Evolutionary conservation across 2,888 invertebrate genomes (phyloP), one percentile per base, ranked within the genome.

Genomic region (Meteorus cinctellus): DNA sequence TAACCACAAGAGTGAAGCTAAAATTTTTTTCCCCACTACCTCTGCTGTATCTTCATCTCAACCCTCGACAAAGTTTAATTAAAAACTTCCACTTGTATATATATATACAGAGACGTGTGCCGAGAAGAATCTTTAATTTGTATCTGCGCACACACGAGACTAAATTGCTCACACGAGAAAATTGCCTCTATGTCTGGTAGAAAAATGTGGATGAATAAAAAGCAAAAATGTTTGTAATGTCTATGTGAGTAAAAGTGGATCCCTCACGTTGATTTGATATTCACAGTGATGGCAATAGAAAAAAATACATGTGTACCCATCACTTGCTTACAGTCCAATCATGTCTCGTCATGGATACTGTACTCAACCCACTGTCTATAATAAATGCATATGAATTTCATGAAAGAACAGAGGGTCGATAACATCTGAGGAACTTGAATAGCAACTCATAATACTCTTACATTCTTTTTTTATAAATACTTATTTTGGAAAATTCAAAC

Each of bases 11-110:
- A 24, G 19, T 55, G 10, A 1, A 55, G n/a, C 10, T 19, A 24
- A 55, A 4, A 55, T 55, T 55, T 55, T 55, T 55, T 10, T 19
- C n/a, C 10, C n/a, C 6, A 1, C n/a, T 48, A 16, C n/a, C 48
- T 48, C 48, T 41, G 41, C 41, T 41, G 41, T 41, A 12, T 48
- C 48, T 48, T n/a, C 8, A 8, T 55, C 19, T 55, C 19, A 55
- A 55, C 55, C n/a, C 19, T 55, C 19, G n/a, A 55, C 19, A 19
- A 55, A 19, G 10, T 19, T 55, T 55, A 55, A 55, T 55, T 55
- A 55, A 55, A 55, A 55, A 19, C 45, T 29, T 68, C 41, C 16
- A 16, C 34, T 67, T 55, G 41, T 34, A 51, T 45, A 51, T 16
- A 51, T 66, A 14, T 14, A 72, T 51, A 65, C 34, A 41, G 31